A percentile compares a stretch with the other conserved stretches of the same genome.
These are phyloP conservation scores for Coenonympha arcania DNA, from an alignment of 2,888 invertebrate genomes.

Conservation along the genomic window DNA sequence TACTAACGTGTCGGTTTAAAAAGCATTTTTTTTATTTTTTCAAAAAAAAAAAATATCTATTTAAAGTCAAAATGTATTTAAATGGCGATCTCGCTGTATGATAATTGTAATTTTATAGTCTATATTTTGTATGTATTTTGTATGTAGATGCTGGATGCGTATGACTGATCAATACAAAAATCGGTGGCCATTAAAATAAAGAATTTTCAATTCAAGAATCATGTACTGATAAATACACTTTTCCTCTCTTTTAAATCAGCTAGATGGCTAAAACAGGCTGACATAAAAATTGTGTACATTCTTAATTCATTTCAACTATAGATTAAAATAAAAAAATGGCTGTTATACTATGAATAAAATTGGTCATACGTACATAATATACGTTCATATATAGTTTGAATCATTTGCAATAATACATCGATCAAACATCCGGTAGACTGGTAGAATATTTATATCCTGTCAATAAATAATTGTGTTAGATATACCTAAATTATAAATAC, in stretches of 20 bases:
- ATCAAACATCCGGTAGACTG: too few species aligned
- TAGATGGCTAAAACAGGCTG: too few species aligned
- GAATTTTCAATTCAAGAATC: not conserved
- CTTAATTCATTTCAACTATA: too few species aligned
- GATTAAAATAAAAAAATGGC: too few species aligned
- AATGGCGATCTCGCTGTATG: not conserved
- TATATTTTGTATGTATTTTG: not conserved
- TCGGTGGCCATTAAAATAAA: not conserved
- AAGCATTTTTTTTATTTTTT: constrained; percentile 17
- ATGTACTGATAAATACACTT: not conserved
- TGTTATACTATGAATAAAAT: not conserved
- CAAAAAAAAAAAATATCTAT: not conserved
- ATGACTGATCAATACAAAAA: not conserved
- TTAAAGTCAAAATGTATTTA: constrained; percentile 2
- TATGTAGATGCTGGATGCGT: not conserved
- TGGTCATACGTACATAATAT: not conserved
- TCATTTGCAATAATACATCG: not conserved
- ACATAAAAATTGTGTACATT: too few species aligned
- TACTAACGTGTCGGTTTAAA: constrained; percentile 13
- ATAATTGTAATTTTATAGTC: not conserved
- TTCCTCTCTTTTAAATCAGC: not conserved
- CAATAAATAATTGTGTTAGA: too few species aligned
- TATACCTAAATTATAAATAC: too few species aligned
- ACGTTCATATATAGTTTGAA: too few species aligned
- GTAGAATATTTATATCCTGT: too few species aligned